Evolutionary conservation across 2,888 invertebrate species (phyloP), one percentile per base, ranked within the genome.

Genomic region (Cephus spinipes): DNA sequence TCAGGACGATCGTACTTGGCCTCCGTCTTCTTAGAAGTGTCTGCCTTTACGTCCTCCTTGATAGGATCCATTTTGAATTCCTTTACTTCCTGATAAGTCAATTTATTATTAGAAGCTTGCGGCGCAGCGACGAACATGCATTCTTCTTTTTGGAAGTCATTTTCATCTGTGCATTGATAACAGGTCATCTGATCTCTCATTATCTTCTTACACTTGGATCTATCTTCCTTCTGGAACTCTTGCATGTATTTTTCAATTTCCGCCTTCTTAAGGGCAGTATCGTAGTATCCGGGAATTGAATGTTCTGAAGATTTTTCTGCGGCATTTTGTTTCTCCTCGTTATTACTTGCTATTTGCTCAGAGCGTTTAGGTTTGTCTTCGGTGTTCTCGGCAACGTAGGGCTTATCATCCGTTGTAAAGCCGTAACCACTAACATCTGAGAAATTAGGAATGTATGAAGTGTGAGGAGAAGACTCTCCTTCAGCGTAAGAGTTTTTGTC

Each of bases 131-230:
- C 93, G 90, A 94, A 96, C 94, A 96, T 95, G 88, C 96, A 96
- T 89, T 96, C 96, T 90, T 96, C 96, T 86, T 96, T 94, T 89
- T 95, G 94, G 75, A 94, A 92, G 1, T 96, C 96, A 75, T 94
- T 93, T 83, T 94, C 93, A 85, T 96, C 95, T 4, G 94, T 91
- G 88, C 96, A 96, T 83, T 95, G 93, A 89, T 94, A 96, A 88
- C 96, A 96, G 0, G 95, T 96, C 95, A 96, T 95, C 69, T 95
- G 95, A 83, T 95, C 95, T 86, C 95, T 95, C 81, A 94, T 93
- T 0, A 95, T 93, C 89, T 95, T 95, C 86, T 95, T 95, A 89
- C 96, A 96, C 12, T 94, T 92, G 35, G 95, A 94, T 83, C 95
- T 93, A 86, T 96, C 96, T 89, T 95, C 95, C 86, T 94, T 94